Evolutionary conservation across 2,113 vertebrate species (phyloP).

Genomic region (Hystrix cristata): DNA sequence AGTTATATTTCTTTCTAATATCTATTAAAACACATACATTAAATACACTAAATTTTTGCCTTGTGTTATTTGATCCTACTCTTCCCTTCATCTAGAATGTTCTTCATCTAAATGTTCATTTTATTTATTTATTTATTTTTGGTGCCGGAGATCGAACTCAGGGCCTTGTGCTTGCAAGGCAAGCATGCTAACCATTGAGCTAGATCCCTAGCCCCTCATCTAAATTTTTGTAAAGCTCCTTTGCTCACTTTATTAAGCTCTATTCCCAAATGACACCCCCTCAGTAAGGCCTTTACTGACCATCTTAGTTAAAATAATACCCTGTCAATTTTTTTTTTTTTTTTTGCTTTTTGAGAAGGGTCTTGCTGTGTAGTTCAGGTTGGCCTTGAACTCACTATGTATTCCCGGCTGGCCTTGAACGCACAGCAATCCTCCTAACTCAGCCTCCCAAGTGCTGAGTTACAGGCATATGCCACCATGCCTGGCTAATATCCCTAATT

Average conservation of each 20-base stretch:
- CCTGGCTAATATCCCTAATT: not conserved
- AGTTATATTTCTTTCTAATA: constrained; percentile 48
- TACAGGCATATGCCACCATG: too few species aligned
- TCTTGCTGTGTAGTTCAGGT: too few species aligned
- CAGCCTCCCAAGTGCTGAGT: too few species aligned
- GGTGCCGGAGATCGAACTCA: too few species aligned
- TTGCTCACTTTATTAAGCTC: constrained; percentile 38
- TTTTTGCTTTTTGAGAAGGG: too few species aligned
- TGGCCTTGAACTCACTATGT: too few species aligned
- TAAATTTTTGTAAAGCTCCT: constrained; percentile 33
- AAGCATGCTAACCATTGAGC: too few species aligned
- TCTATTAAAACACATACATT: constrained; percentile 38
- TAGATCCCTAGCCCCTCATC: not conserved
- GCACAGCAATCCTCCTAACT: too few species aligned
- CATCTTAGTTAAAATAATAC: constrained; percentile 26
- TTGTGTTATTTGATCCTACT: not conserved
- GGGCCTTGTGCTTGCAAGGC: too few species aligned
- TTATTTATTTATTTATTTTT: too few species aligned
- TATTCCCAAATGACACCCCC: constrained; percentile 29
- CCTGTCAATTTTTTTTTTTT: too few species aligned
- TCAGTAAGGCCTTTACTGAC: constrained; percentile 45
- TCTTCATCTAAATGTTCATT: constrained; percentile 6
- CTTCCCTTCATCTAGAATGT: constrained; percentile 41
- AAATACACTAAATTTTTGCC: constrained; percentile 7
- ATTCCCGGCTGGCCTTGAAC: too few species aligned